phyloP scores from a whole-genome alignment of 2,888 invertebrate genomes.

The Calliopum simillimum region DNA sequence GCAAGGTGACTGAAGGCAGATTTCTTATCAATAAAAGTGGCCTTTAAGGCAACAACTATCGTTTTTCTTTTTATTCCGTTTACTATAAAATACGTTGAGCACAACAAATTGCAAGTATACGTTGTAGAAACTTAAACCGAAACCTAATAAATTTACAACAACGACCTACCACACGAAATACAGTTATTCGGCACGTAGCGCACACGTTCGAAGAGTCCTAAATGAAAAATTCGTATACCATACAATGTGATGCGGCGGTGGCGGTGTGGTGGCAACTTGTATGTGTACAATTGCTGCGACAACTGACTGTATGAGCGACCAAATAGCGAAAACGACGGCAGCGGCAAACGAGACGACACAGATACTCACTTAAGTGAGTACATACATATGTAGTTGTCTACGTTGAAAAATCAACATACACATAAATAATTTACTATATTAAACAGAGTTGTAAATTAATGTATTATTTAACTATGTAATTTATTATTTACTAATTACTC shows the following conservation, averaged over 20 bases:
- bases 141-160: not conserved
- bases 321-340: not conserved
- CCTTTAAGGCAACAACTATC: no score
- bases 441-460: no score
- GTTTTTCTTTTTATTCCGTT: no score
- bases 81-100: no score
- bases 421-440: slow-evolving; percentile 3
- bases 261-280: not conserved
- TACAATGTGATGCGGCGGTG: slow-evolving; percentile 5
- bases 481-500: no score
- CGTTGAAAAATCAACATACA: slow-evolving; percentile 32
- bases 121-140: no score
- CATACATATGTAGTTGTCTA: slow-evolving; percentile 23
- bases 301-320: not conserved
- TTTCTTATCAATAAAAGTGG: no score
- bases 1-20: no score
- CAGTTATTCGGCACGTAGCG: slow-evolving; percentile 22
- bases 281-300: no score
- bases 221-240: slow-evolving; percentile 21
- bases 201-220: slow-evolving; percentile 27
- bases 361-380: slow-evolving; percentile 8
- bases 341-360: no score
- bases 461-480: no score
- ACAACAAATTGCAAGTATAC: no score
- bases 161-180: slow-evolving; percentile 35